These are phyloP conservation scores for Lumbricus terrestris DNA, from an alignment of 2,888 invertebrate genomes.

Conservation along the genomic window DNA sequence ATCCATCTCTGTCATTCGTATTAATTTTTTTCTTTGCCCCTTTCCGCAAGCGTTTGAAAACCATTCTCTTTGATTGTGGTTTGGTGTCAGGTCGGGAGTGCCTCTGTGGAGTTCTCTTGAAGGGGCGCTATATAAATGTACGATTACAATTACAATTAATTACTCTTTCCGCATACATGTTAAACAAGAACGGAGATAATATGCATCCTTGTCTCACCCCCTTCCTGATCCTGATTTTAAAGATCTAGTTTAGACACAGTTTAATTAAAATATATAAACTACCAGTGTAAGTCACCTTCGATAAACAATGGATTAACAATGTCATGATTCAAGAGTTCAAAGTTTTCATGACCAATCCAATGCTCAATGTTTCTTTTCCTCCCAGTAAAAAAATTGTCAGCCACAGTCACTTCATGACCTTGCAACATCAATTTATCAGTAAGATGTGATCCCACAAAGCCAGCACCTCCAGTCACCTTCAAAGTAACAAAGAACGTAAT, in stretches of 20 bases:
- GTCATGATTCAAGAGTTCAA: conserved; percentile 97
- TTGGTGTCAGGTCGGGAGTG: too few relatives aligned
- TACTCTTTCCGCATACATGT: too few relatives aligned
- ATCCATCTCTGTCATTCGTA: too few relatives aligned
- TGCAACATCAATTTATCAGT: conserved; percentile 91
- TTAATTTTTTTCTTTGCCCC: too few relatives aligned
- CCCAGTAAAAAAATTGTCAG: conserved; percentile 94
- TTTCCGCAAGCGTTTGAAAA: too few relatives aligned
- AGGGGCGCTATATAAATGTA: too few relatives aligned
- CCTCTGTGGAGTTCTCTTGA: too few relatives aligned
- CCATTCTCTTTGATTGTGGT: too few relatives aligned
- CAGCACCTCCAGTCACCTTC: conserved; percentile 90
- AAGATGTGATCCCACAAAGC: conserved; percentile 98
- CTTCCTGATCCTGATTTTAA: too few relatives aligned
- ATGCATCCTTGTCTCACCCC: too few relatives aligned
- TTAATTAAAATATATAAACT: background rate
- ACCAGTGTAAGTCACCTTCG: conserved; percentile 72
- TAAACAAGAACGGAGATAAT: too few relatives aligned
- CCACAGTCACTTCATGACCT: conserved; percentile 93
- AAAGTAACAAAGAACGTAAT: background rate
- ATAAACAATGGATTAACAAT: conserved; percentile 95
- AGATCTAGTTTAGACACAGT: background rate
- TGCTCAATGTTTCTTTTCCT: conserved; percentile 95
- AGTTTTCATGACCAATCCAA: conserved; percentile 98
- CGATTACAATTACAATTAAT: too few relatives aligned